Base-by-base conservation (phyloP, 2,797 vertebrate species). In the Clangula hyemalis region DNA sequence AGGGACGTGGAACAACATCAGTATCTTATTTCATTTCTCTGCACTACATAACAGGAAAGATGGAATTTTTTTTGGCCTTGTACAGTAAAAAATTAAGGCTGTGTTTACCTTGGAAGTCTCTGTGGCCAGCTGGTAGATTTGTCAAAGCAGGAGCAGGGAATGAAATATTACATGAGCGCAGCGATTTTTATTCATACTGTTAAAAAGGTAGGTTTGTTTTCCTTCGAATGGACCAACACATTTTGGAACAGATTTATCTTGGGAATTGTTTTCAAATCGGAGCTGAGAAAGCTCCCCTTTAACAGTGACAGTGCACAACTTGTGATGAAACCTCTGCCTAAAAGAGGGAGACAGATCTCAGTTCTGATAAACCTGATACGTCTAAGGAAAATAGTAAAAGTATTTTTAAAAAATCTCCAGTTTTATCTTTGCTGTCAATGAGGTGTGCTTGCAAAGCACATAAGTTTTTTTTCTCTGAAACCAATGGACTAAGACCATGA, bases 81-180 rank as follows among this genome's bases (percentile, higher is more conserved):
- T 65, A 72, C 54, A 60, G 60, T 88, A 47, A 56, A 56, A 82
- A 87, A 72, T 61, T 19, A 53, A 61, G 51, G 56, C 68, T 51
- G 18, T 77, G 82, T 92, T 87, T 90, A 61, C 49, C 45, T 82
- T 93, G 87, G 91, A 92, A 60, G 51, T 19, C 39, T 62, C 82
- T 12, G 22, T 56, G 72, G 64, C 54, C 83, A 88, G 32, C 74
- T 85, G 88, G 58, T 66, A 24, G 78, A 27, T 68, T 93, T 85
- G 77, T 62, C 82, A 71, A 76, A 85, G 61, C 72, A 95, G n/a
- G 85, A 83, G 57, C 62, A 75, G 64, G 77, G 76, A 60, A 30
- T 56, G 72, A 79, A 79, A 12, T 75, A 64, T 19, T 66, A 68
- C 61, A 71, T 75, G 61, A 53, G 61, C 45, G 53, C 1, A 72